Evolutionary conservation across 2,888 invertebrate genomes (phyloP).

Genomic region (Pristionchus fissidentatus): DNA sequence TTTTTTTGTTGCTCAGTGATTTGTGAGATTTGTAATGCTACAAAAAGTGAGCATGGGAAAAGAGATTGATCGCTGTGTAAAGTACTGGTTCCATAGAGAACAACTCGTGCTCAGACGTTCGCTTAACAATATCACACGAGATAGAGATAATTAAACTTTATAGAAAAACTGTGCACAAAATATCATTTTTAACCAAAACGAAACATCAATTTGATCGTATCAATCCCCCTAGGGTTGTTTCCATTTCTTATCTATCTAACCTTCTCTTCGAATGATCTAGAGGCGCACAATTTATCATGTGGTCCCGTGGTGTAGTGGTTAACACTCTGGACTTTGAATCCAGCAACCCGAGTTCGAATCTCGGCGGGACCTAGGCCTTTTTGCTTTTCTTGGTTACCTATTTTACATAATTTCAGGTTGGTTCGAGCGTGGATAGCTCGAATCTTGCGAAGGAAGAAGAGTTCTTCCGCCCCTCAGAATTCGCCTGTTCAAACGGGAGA

Average conservation of each 20-base stretch:
- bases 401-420: neutral
- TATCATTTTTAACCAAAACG: too few relatives aligned
- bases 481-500: neutral
- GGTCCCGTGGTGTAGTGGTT: conserved; percentile 46
- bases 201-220: neutral
- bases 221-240: neutral
- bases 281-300: neutral
- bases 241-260: neutral
- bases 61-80: too few relatives aligned
- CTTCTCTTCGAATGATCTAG: neutral
- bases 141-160: too few relatives aligned
- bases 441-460: neutral
- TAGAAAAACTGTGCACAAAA: too few relatives aligned
- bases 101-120: too few relatives aligned
- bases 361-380: conserved; percentile 40
- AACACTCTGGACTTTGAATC: conserved; percentile 49
- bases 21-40: too few relatives aligned
- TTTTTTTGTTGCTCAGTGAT: too few relatives aligned
- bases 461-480: neutral
- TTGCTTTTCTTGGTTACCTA: conserved; percentile 1
- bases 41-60: too few relatives aligned
- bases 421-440: neutral
- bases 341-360: conserved; percentile 49
- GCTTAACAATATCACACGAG: too few relatives aligned
- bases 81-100: too few relatives aligned